Conservation (phyloP, 2,113 vertebrate genomes). For the Bos javanicus region DNA sequence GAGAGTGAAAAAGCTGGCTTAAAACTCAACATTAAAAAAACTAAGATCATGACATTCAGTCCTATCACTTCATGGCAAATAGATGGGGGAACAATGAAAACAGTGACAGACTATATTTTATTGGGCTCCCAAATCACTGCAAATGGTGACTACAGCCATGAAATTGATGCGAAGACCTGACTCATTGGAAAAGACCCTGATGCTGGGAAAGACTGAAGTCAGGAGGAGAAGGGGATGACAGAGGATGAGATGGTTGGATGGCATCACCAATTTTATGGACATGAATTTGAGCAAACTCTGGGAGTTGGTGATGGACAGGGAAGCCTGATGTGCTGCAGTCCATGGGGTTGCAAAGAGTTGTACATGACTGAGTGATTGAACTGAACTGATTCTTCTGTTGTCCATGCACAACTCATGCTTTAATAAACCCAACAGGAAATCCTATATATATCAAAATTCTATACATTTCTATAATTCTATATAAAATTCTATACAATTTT, state of each 20-base stretch:
- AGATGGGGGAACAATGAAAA: background rate
- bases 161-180: background rate
- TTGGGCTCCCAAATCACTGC: background rate
- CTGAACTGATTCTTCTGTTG: background rate
- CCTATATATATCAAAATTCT: background rate
- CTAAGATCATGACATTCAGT: background rate
- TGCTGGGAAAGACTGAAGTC: background rate
- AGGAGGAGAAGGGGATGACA: background rate
- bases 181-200: background rate
- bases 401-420: background rate
- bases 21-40: background rate
- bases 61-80: background rate
- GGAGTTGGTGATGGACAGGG: background rate
- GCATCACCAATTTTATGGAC: background rate
- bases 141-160: background rate
- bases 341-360: background rate
- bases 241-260: background rate
- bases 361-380: accelerated
- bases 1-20: background rate
- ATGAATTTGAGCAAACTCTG: background rate
- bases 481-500: background rate
- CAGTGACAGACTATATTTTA: background rate
- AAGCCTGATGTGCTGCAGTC: background rate
- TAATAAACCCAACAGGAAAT: background rate
- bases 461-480: background rate